A percentile compares a stretch with the other conserved stretches of the same genome.
phyloP scores from a whole-genome alignment of 2,797 vertebrate genomes.

The Scyliorhinus canicula region DNA sequence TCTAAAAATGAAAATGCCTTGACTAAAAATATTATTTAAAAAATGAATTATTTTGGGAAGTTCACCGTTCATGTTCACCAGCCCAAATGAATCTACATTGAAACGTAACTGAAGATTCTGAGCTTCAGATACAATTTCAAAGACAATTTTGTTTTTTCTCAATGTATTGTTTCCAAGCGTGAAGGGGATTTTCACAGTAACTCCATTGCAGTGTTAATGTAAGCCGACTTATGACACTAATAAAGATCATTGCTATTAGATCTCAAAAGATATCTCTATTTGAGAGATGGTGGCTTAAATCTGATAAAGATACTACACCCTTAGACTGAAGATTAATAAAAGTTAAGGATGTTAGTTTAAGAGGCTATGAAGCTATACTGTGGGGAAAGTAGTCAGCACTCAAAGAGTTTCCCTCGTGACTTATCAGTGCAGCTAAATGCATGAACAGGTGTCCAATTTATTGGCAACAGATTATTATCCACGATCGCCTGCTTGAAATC shows the following conservation, averaged over 20 bases:
- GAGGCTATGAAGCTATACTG: neutral
- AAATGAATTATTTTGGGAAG: neutral
- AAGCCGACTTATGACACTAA: too few species aligned
- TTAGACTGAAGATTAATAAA: neutral
- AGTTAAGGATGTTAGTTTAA: conserved; percentile 13
- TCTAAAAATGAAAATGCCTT: too few species aligned
- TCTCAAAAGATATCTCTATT: neutral
- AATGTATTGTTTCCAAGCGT: neutral
- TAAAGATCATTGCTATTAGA: too few species aligned
- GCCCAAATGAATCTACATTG: neutral
- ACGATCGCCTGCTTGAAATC: neutral
- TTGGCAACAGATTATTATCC: neutral
- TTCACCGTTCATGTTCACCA: neutral
- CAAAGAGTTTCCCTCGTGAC: neutral
- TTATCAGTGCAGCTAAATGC: neutral
- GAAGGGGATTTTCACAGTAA: too few species aligned
- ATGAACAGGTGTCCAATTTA: conserved; percentile 27
- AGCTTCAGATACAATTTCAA: neutral
- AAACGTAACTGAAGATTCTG: neutral
- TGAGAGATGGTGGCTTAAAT: neutral
- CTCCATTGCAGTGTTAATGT: too few species aligned
- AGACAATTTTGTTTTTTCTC: neutral
- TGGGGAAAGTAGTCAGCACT: conserved; percentile 25
- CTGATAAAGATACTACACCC: neutral
- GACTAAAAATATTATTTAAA: too few species aligned